phyloP scores from a whole-genome alignment of 2,797 vertebrate genomes.

The Micrastur ruficollis region DNA sequence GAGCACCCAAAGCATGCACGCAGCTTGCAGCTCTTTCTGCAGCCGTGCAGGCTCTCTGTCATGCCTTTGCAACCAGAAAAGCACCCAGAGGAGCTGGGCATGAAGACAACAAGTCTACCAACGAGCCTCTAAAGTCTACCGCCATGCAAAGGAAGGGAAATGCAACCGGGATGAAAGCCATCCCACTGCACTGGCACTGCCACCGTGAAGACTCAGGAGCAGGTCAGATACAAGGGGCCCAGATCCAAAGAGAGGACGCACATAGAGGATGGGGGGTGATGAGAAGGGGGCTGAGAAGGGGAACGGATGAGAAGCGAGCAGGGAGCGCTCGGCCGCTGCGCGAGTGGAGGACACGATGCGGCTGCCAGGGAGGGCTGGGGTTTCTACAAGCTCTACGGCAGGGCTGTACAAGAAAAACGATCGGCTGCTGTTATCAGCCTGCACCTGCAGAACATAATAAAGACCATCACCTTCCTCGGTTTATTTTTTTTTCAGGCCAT shows the following conservation, averaged over 20 bases:
- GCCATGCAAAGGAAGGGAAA: rapidly evolving
- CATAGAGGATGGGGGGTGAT: rapidly evolving
- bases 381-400: background rate
- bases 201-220: rapidly evolving
- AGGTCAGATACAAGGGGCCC: background rate
- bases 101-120: rapidly evolving
- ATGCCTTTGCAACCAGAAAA: background rate
- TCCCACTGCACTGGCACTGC: background rate
- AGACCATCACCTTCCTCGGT: background rate
- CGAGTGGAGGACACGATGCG: rapidly evolving
- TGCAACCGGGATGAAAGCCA: rapidly evolving
- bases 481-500: background rate
- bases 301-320: background rate
- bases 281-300: background rate
- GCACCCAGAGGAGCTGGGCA: background rate
- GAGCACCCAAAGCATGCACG: background rate
- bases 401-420: background rate
- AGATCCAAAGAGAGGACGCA: background rate
- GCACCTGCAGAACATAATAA: slow-evolving; percentile 19
- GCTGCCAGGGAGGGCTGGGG: background rate
- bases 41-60: background rate
- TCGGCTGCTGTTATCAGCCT: background rate
- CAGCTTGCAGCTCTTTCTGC: background rate
- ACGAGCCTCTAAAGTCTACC: background rate
- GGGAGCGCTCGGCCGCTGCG: background rate